Conservation (phyloP, 2,888 invertebrate genomes). For the Polydrusus pterygomalis region DNA sequence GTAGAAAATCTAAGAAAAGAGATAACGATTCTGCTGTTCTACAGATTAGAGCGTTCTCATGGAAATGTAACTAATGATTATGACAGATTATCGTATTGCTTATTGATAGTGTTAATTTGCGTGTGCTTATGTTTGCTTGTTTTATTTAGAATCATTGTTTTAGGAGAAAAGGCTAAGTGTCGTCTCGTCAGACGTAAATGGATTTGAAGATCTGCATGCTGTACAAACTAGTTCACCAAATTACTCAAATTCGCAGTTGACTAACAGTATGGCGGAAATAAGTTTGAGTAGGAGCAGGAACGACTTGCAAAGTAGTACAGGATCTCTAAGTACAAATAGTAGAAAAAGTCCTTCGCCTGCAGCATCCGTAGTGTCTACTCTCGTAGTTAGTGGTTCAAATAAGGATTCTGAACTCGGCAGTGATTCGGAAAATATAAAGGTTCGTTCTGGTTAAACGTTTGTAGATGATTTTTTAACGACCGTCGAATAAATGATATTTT, state of each 20-base stretch:
- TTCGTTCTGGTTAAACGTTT: conserved; percentile 28
- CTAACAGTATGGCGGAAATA: conserved; percentile 31
- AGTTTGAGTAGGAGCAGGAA: conserved; percentile 63
- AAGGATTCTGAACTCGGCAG: conserved; percentile 63
- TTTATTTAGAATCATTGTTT: conserved; percentile 8
- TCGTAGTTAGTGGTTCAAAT: conserved; percentile 63
- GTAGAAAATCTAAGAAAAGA: no score
- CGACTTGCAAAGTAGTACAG: conserved; percentile 66
- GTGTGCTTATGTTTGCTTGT: no score
- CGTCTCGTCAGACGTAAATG: conserved; percentile 21
- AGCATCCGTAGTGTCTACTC: conserved; percentile 60
- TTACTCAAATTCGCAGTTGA: conserved; percentile 26
- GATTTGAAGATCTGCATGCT: conserved; percentile 21
- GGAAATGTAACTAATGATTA: no score
- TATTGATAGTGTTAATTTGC: no score
- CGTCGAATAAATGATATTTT: no score
- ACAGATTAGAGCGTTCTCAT: no score
- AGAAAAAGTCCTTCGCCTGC: conserved; percentile 71
- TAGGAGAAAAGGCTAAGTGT: conserved; percentile 58
- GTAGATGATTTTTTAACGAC: neutral
- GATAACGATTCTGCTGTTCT: no score
- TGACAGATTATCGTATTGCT: no score
- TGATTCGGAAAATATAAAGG: conserved; percentile 63
- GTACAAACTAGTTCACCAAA: conserved; percentile 14
- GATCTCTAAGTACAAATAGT: conserved; percentile 65